phyloP scores from a whole-genome alignment of 2,888 invertebrate genomes.

The Anthrax anthrax region DNA sequence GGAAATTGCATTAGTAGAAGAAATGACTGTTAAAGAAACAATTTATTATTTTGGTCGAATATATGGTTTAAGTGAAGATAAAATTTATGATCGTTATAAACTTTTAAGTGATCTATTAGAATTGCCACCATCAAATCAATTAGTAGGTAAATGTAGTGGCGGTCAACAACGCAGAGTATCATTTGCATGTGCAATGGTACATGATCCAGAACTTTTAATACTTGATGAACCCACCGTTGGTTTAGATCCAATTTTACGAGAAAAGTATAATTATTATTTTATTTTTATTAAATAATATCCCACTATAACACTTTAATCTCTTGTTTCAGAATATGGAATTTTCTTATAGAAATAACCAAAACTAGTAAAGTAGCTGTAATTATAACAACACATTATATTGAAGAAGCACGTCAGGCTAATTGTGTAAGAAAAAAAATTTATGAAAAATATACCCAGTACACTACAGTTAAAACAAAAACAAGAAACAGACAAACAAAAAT shows the following conservation, averaged over 20 bases:
- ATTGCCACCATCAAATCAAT: conserved; percentile 51
- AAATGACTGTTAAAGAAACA: conserved; percentile 70
- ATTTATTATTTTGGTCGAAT: conserved; percentile 78
- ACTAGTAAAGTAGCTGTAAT: conserved; percentile 63
- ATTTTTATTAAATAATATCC: too few species aligned
- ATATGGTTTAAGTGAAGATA: conserved; percentile 54
- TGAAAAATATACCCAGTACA: neutral
- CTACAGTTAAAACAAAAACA: too few species aligned
- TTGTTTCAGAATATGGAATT: conserved; percentile 69
- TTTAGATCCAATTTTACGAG: conserved; percentile 73
- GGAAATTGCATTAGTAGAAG: conserved; percentile 66
- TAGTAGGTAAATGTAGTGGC: conserved; percentile 63
- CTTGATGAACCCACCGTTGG: conserved; percentile 93
- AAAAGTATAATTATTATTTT: too few species aligned
- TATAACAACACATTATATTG: conserved; percentile 90
- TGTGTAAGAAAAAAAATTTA: conserved; percentile 39
- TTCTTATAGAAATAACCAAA: conserved; percentile 56
- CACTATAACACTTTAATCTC: neutral
- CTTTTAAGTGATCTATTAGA: conserved; percentile 59
- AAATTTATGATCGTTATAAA: conserved; percentile 49
- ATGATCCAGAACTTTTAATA: conserved; percentile 76
- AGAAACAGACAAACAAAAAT: too few species aligned
- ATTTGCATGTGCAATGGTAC: conserved; percentile 74
- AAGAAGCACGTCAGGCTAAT: conserved; percentile 73
- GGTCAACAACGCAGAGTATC: conserved; percentile 85